phyloP scores from a whole-genome alignment of 2,888 invertebrate genomes.

The Pogonocherus hispidulus region DNA sequence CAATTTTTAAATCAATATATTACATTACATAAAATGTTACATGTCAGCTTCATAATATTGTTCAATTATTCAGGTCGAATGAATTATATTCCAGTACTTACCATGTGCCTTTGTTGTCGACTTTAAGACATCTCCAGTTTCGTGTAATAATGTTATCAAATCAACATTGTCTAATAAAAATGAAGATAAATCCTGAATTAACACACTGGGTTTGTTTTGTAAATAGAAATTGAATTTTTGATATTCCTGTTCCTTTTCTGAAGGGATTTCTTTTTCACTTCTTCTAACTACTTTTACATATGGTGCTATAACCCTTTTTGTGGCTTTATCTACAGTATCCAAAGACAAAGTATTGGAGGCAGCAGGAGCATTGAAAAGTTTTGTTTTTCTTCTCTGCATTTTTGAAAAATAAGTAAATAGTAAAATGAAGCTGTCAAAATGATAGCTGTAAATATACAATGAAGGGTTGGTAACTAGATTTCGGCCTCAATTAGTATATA shows the following conservation, averaged over 20 bases:
- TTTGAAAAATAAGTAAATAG: neutral
- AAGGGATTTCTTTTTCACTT: conserved; percentile 50
- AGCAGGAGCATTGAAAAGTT: conserved; percentile 35
- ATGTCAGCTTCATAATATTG: too few species aligned
- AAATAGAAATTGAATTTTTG: conserved; percentile 63
- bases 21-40: too few species aligned
- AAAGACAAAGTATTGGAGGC: conserved; percentile 34
- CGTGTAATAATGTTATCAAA: conserved; percentile 71
- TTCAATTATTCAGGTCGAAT: too few species aligned
- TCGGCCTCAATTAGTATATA: neutral
- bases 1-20: too few species aligned
- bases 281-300: conserved; percentile 68
- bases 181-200: conserved; percentile 62
- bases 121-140: conserved; percentile 73
- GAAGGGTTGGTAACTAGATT: neutral
- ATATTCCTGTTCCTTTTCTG: conserved; percentile 53
- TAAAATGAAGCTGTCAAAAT: neutral
- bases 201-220: conserved; percentile 64
- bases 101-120: conserved; percentile 73
- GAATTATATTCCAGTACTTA: conserved; percentile 56
- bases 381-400: conserved; percentile 45
- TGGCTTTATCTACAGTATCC: conserved; percentile 69
- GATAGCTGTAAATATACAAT: neutral
- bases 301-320: conserved; percentile 74
- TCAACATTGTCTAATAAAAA: conserved; percentile 74